Evolutionary conservation across 1,140 invertebrate genomes (phyloP), one percentile per base, ranked within the genome.

Genomic region (Achatina immaculata): DNA sequence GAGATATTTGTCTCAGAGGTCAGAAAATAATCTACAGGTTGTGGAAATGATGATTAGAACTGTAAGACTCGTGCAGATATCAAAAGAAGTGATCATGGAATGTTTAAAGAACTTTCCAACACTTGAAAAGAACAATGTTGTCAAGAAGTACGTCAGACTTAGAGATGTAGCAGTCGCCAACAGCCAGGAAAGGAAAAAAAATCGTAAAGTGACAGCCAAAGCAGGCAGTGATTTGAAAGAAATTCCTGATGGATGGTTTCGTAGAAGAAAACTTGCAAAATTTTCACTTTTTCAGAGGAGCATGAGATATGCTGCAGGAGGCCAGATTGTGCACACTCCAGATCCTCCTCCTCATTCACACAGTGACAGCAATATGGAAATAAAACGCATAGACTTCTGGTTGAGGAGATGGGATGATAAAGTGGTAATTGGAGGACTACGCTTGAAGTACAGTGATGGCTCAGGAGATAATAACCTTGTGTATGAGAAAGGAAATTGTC

Each of bases 231-330:
- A 55, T 2, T 40, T 14, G 19, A 16, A 36, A 24, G 55, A 62
- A 16, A 43, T 78, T n/a, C 76, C 76, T 28, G 76, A 45, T 19
- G 7, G 62, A 0, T 78, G 76, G 76, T 68, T 78, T 42, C 45
- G 31, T 0, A 3, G 1, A 31, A 43, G 76, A 78, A 78, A 68
- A 45, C 34, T 43, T 21, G 51, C 55, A 11, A 48, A 21, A 16
- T 78, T 68, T 45, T 28, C 34, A 14, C 1, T 51, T 48, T 34
- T 24, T 28, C 19, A 36, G 24, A 62, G 76, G 1, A 6, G 24
- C 11, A 42, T 21, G 9, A 36, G 65, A 42, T 78, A 78, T 68
- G 76, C 76, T 3, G 62, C 76, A 38, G 62, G 65, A n/a, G 65
- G 76, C 7, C 38, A 78, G n/a, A 34, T 69, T 21, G 9, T 21